Evolutionary conservation across 2,888 invertebrate species (phyloP).

Genomic region (Salpingus planirostris): DNA sequence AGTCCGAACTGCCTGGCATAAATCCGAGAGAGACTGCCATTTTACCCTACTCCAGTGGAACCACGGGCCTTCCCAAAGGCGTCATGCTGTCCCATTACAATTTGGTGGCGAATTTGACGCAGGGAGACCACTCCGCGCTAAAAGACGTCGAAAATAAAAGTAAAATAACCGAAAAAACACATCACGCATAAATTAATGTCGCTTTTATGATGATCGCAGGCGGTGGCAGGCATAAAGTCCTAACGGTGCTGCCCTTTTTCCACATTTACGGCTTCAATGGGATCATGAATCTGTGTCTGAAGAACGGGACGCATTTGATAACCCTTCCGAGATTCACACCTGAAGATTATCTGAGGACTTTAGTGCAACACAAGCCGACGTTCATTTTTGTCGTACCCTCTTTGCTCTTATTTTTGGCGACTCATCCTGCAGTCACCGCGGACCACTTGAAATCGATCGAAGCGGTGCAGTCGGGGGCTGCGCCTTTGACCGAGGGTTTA

Average conservation of each 20-base stretch:
- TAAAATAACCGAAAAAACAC: conserved; percentile 14
- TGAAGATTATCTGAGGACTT: conserved; percentile 58
- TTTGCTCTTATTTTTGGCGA: conserved; percentile 62
- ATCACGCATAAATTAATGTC: no score
- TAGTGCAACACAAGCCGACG: conserved; percentile 52
- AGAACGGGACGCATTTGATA: conserved; percentile 53
- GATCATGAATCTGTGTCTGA: conserved; percentile 53
- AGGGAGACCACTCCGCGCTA: conserved; percentile 32
- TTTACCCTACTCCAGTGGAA: conserved; percentile 62
- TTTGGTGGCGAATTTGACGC: conserved; percentile 43
- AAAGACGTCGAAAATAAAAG: conserved; percentile 23
- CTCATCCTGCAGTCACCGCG: conserved; percentile 58
- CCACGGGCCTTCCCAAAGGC: conserved; percentile 75
- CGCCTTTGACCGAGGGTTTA: conserved; percentile 58
- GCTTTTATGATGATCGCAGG: conserved; percentile 27
- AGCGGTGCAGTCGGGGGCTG: conserved; percentile 63
- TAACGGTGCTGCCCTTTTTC: conserved; percentile 67
- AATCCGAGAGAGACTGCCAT: conserved; percentile 47
- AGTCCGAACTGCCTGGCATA: conserved; percentile 41
- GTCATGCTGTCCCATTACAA: conserved; percentile 67
- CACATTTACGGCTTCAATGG: conserved; percentile 71
- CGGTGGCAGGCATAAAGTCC: conserved; percentile 47
- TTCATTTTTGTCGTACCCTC: conserved; percentile 69
- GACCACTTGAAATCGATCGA: conserved; percentile 57
- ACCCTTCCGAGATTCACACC: conserved; percentile 67